Evolutionary conservation across 2,888 invertebrate genomes (phyloP), one percentile per base, ranked within the genome.

Genomic region (Coleophora flavipennella): DNA sequence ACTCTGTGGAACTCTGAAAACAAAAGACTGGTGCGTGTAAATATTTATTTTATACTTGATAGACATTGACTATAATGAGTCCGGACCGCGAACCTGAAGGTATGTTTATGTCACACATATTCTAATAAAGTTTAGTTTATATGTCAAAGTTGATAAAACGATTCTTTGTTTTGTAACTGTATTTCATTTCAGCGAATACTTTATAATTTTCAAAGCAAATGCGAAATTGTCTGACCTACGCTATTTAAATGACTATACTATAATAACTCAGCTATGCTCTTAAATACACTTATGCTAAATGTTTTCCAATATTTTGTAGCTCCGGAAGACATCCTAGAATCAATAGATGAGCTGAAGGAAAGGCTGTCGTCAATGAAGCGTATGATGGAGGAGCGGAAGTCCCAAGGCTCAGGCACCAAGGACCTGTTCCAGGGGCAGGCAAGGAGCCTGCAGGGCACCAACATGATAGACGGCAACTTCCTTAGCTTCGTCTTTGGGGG

Each of bases 401-500:
- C 85, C 1, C 68, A 74, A 0, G 86, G 84, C 0, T 61, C 74
- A 3, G 84, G 83, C 38, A 85, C 81, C 13, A 77, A 80, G 35
- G 85, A 85, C 39, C 61, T 84, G 31, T 79, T 85, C 59, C 73
- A 79, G 49, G 87, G 69, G 34, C 81, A 70, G 58, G 87, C 69
- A 10, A 70, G 55, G 51, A 87, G 60, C 58, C 86, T 73, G 33
- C 85, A 59, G 49, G 87, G 73, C 0, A 79, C 86, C n/a, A 89
- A 87, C 31, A 90, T 94, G 62, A 94, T 95, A 33, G 93, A 94
- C 59, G 92, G 91, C 1, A 92, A 91, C 62, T 93, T 95, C 62
- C 81, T 95, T 0, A 93, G 93, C 56, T 88, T 94, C 53, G 93
- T 95, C 29, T 95, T 95, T 58, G 92, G 91, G 1, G 89, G 91